Percentiles rank a stretch among this genome's conserved stretches.
phyloP scores from a whole-genome alignment of 2,888 invertebrate species.

The Drosophila robusta region DNA sequence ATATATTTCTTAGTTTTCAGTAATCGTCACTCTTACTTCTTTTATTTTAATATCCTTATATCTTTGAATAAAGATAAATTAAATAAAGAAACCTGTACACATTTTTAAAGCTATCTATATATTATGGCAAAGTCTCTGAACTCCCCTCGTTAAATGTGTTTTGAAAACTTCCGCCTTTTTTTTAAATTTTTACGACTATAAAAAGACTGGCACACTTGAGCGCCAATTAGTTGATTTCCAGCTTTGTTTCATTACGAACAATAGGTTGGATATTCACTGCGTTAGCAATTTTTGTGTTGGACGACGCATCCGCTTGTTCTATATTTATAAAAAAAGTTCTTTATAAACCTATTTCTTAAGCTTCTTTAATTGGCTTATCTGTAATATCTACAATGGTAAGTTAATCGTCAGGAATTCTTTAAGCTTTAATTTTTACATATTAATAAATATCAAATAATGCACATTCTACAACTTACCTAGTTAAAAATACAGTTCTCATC shows the following conservation, averaged over 20 bases:
- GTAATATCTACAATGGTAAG: constrained; percentile 50
- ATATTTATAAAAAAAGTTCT: background rate
- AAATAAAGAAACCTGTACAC: too few species aligned
- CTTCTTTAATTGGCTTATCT: constrained; percentile 17
- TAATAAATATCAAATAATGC: too few species aligned
- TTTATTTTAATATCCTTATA: too few species aligned
- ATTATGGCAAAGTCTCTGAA: background rate
- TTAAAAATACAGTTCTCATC: too few species aligned
- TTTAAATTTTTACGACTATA: constrained; percentile 52
- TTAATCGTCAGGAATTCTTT: background rate
- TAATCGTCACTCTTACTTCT: too few species aligned
- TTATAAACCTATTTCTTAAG: background rate
- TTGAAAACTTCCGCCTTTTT: constrained; percentile 1
- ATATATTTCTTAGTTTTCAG: too few species aligned
- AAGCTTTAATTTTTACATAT: too few species aligned
- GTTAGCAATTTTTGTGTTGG: background rate
- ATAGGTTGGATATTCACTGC: constrained; percentile 65
- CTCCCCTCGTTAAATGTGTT: constrained; percentile 15
- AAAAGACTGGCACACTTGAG: constrained; percentile 45
- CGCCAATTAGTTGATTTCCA: constrained; percentile 82
- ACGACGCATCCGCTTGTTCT: too few species aligned
- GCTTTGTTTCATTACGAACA: constrained; percentile 85
- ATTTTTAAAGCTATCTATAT: too few species aligned
- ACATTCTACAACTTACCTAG: too few species aligned
- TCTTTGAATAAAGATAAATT: too few species aligned